A percentile compares a stretch with the other conserved stretches of the same genome.
Evolutionary conservation across 1,140 invertebrate species (phyloP).

Genomic region (Drosophila gunungcola): DNA sequence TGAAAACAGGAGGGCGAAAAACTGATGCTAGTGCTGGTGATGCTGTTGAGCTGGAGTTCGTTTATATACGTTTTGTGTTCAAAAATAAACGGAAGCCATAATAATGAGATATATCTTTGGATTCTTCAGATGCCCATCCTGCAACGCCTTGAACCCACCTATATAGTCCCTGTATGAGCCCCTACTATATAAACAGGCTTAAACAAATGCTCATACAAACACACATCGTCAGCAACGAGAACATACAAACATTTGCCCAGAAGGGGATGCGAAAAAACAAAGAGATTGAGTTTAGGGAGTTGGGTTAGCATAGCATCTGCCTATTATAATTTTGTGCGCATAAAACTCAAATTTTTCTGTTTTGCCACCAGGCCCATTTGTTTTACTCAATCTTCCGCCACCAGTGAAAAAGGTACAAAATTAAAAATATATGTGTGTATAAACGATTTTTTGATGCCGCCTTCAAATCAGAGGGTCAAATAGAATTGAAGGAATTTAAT

Average conservation of each 20-base stretch:
- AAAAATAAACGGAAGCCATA: slow-evolving; percentile 77
- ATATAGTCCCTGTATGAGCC: background rate
- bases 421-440: slow-evolving; percentile 49
- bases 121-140: slow-evolving; percentile 18
- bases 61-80: slow-evolving; percentile 39
- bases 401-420: slow-evolving; percentile 43
- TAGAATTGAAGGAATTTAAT: background rate
- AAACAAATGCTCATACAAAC: background rate
- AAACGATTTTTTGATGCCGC: slow-evolving; percentile 9
- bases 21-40: background rate
- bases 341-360: slow-evolving; percentile 72
- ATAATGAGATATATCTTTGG: slow-evolving; percentile 64
- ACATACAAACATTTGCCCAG: background rate
- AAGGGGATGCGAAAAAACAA: background rate
- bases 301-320: slow-evolving; percentile 37
- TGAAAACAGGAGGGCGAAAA: background rate
- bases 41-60: slow-evolving; percentile 2
- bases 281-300: slow-evolving; percentile 1
- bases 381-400: background rate
- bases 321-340: slow-evolving; percentile 71
- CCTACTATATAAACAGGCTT: background rate
- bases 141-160: slow-evolving; percentile 12
- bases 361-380: slow-evolving; percentile 13
- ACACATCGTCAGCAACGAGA: background rate
- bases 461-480: background rate